Evolutionary conservation across 2,113 vertebrate genomes (phyloP).

Genomic region (cat (Felis catus)): DNA sequence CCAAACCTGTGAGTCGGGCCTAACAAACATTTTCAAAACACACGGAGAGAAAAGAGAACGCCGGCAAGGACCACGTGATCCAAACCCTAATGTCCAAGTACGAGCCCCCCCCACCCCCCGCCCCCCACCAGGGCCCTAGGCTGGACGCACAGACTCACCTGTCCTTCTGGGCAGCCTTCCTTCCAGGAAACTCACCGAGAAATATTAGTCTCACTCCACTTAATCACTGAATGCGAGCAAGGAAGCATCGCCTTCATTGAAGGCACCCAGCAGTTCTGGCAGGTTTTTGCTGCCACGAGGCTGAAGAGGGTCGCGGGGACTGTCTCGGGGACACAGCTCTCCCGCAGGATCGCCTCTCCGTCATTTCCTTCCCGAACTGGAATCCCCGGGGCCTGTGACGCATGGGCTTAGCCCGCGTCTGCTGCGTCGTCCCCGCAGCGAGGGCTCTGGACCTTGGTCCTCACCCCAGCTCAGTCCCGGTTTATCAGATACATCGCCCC

Average conservation of each 20-base stretch:
- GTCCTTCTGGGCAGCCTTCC: constrained; percentile 82
- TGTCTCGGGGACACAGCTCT: constrained; percentile 80
- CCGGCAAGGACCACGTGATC: not conserved
- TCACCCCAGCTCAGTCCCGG: constrained; percentile 32
- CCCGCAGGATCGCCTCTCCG: constrained; percentile 83
- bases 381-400: constrained; percentile 48
- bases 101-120: constrained; percentile 43
- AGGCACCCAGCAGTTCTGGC: constrained; percentile 85
- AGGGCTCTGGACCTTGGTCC: constrained; percentile 41
- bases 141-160: constrained; percentile 50
- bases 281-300: constrained; percentile 87
- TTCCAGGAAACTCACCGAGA: constrained; percentile 88
- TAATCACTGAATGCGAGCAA: constrained; percentile 90
- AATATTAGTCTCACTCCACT: constrained; percentile 93
- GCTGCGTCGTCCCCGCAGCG: no score
- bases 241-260: constrained; percentile 91
- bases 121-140: not conserved
- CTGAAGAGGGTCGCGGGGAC: constrained; percentile 86
- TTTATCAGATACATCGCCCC: not conserved
- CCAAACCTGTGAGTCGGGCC: not conserved
- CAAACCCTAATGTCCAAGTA: constrained; percentile 40
- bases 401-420: not conserved
- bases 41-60: accelerated
- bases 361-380: constrained; percentile 80
- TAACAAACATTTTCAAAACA: not conserved